Conservation (phyloP, 23 tunicate species). For the Phallusia fumigata region DNA sequence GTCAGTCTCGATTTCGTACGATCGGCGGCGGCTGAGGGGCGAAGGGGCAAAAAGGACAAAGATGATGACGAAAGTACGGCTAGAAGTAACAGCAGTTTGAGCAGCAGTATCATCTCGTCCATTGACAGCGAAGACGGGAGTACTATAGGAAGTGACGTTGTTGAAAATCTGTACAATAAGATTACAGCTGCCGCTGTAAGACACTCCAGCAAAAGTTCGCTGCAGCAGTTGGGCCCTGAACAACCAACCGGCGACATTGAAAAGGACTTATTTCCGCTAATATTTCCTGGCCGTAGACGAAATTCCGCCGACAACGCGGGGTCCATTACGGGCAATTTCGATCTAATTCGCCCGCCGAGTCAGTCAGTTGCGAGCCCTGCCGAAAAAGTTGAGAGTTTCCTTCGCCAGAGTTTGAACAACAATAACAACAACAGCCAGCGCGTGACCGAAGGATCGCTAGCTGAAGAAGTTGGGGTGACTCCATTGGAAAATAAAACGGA, state of each 20-base stretch:
- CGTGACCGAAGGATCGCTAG: background rate
- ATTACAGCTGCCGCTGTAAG: conserved; percentile 28
- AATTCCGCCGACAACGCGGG: background rate
- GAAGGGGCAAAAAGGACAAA: conserved; percentile 14
- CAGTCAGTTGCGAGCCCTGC: background rate
- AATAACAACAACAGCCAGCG: conserved; percentile 32
- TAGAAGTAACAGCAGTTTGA: conserved; percentile 51
- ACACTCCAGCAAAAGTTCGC: conserved; percentile 12
- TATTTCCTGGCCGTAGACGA: conserved; percentile 47
- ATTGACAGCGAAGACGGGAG: conserved; percentile 59
- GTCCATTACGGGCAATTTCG: background rate
- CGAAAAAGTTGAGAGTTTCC: conserved; percentile 27
- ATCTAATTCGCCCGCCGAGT: conserved; percentile 21
- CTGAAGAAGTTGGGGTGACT: background rate
- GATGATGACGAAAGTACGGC: conserved; percentile 20
- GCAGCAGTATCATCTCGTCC: conserved; percentile 62
- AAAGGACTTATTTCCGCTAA: conserved; percentile 46
- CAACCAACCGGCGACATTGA: conserved; percentile 52
- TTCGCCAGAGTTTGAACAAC: conserved; percentile 16
- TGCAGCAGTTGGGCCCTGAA: background rate
- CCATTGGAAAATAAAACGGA: background rate
- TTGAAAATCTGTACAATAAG: conserved; percentile 54
- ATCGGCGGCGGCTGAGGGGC: conserved; percentile 57
- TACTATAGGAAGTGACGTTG: conserved; percentile 69
- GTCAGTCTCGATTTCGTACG: conserved; percentile 61